phyloP scores from a whole-genome alignment of 2,113 vertebrate species.

The Oophaga pumilio region DNA sequence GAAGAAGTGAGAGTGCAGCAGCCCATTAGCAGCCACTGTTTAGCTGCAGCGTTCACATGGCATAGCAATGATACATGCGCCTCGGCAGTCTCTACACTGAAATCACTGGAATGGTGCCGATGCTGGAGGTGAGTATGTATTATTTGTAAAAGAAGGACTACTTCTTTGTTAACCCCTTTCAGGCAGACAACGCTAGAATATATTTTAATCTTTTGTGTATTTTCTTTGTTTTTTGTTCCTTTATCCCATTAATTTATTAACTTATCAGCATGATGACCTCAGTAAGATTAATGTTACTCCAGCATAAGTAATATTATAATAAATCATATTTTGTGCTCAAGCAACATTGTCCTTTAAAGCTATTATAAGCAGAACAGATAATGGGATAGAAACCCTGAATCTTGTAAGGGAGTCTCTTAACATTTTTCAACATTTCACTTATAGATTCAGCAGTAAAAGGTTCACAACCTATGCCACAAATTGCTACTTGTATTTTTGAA shows the following conservation, averaged over 20 bases:
- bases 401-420: neutral
- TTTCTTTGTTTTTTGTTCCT: no score
- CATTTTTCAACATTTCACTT: neutral
- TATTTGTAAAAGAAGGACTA: no score
- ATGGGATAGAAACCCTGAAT: neutral
- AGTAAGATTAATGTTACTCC: neutral
- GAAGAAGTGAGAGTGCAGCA: no score
- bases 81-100: no score
- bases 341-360: neutral
- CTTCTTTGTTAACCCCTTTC: no score
- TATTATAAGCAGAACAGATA: neutral
- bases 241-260: neutral
- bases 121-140: no score
- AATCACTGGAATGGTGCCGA: no score
- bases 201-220: no score
- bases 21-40: no score
- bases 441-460: neutral
- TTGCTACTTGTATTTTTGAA: neutral
- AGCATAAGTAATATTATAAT: neutral
- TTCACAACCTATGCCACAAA: neutral
- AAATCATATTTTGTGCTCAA: neutral
- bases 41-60: no score
- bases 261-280: neutral
- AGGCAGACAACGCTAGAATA: no score
- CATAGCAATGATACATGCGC: no score